phyloP scores from a whole-genome alignment of 2,113 vertebrate species.

The Ophiodon elongatus region DNA sequence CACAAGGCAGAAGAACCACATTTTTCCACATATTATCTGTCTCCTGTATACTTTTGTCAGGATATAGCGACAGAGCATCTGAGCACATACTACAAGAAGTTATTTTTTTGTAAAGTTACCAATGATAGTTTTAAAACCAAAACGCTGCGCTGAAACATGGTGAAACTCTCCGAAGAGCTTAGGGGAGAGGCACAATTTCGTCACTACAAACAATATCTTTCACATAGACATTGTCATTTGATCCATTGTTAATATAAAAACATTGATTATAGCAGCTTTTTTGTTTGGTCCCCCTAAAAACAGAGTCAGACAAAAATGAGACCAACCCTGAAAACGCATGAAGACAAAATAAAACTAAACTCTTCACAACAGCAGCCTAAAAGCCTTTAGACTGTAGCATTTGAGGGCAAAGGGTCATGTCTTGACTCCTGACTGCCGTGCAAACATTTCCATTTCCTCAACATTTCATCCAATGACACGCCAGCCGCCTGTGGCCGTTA shows the following conservation, averaged over 20 bases:
- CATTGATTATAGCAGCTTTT: not conserved
- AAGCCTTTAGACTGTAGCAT: conserved; percentile 16
- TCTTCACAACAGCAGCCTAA: not conserved
- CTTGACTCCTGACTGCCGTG: conserved; percentile 60
- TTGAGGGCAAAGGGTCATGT: conserved; percentile 63
- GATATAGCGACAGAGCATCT: too few relatives aligned
- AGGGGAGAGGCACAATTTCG: too few relatives aligned
- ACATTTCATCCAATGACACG: conserved; percentile 71
- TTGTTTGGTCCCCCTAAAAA: not conserved
- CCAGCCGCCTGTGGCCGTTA: conserved; percentile 63
- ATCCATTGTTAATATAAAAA: not conserved
- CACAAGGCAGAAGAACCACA: too few relatives aligned
- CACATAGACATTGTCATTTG: not conserved
- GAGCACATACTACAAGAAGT: too few relatives aligned
- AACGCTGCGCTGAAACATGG: too few relatives aligned
- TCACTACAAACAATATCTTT: not conserved
- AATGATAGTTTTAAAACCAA: too few relatives aligned
- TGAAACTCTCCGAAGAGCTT: too few relatives aligned
- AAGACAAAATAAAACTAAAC: not conserved
- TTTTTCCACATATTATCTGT: too few relatives aligned
- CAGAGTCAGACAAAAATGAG: not conserved
- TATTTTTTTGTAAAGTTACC: too few relatives aligned
- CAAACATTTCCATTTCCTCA: conserved; percentile 78
- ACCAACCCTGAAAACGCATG: not conserved
- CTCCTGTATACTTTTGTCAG: too few relatives aligned